A percentile compares a stretch with the other conserved stretches of the same genome.
phyloP scores from a whole-genome alignment of 2,888 invertebrate genomes.

The Leptinotarsa peninsularis region DNA sequence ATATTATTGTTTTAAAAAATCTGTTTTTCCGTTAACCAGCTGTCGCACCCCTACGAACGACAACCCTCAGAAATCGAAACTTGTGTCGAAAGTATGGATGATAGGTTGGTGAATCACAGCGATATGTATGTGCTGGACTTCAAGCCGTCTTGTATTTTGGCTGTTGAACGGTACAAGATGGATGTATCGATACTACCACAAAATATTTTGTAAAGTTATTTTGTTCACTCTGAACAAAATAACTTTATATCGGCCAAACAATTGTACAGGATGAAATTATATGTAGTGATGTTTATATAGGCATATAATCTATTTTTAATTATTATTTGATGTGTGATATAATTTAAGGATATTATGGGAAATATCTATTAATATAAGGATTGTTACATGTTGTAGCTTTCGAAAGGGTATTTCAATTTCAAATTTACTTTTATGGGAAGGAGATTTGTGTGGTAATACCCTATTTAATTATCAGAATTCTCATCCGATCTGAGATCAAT shows the following conservation, averaged over 20 bases:
- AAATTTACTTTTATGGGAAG: background rate
- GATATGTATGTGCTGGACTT: slow-evolving; percentile 88
- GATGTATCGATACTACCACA: slow-evolving; percentile 74
- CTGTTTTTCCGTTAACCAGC: too few relatives aligned
- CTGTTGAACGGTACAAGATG: slow-evolving; percentile 74
- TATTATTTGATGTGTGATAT: slow-evolving; percentile 1
- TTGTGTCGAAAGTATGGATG: slow-evolving; percentile 58
- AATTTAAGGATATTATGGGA: background rate
- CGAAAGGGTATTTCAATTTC: background rate
- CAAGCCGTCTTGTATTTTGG: slow-evolving; percentile 76
- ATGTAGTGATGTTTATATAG: slow-evolving; percentile 3
- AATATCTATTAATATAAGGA: background rate
- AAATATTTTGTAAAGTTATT: slow-evolving; percentile 58
- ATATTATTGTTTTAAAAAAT: too few relatives aligned
- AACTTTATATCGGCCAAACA: slow-evolving; percentile 66
- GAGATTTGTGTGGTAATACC: background rate
- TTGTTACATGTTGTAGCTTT: background rate
- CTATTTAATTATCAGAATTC: background rate
- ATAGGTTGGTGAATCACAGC: slow-evolving; percentile 80
- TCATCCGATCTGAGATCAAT: background rate
- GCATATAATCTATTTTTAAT: slow-evolving; percentile 1
- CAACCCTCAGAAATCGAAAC: too few relatives aligned
- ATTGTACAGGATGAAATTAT: slow-evolving; percentile 61
- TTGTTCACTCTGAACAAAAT: slow-evolving; percentile 73
- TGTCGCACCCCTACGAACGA: too few relatives aligned